Evolutionary conservation across 2,113 vertebrate species (phyloP).

Genomic region (Chascanopsetta lugubris): DNA sequence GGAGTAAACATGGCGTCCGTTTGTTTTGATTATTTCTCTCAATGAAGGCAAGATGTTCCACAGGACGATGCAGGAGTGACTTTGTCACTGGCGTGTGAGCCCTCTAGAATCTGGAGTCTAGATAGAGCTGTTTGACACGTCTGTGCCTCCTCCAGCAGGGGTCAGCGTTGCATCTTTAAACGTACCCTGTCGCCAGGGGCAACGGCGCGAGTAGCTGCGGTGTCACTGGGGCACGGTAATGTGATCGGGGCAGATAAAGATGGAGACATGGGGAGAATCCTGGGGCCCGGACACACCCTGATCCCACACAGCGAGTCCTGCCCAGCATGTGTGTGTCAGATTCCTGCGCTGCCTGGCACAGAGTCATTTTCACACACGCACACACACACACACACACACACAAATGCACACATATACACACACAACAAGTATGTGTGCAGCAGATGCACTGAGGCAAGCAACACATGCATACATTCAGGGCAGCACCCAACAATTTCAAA

Average conservation of each 20-base stretch:
- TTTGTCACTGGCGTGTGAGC: no score
- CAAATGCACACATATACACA: conserved; percentile 5
- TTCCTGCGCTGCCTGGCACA: conserved; percentile 43
- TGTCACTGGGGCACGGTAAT: conserved; percentile 41
- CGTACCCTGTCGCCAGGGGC: conserved; percentile 20
- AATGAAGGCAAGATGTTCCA: background rate
- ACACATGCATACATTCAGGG: conserved; percentile 18
- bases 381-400: conserved; percentile 9
- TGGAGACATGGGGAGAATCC: conserved; percentile 63
- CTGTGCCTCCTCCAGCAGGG: conserved; percentile 64
- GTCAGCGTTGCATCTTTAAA: conserved; percentile 57
- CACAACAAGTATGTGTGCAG: conserved; percentile 9
- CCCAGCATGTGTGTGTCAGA: conserved; percentile 51
- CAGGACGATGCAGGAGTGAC: background rate
- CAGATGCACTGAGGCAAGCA: conserved; percentile 30
- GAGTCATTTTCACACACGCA: conserved; percentile 2
- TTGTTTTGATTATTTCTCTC: background rate
- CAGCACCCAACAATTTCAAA: conserved; percentile 18
- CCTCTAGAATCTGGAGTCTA: no score
- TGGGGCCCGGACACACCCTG: conserved; percentile 65
- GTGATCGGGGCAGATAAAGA: conserved; percentile 60
- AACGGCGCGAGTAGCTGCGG: conserved; percentile 3
- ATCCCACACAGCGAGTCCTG: conserved; percentile 38
- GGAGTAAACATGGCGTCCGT: background rate
- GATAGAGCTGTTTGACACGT: conserved; percentile 15